These are phyloP conservation scores for Harpagoxenus sublaevis DNA, from an alignment of 2,888 invertebrate genomes.

Conservation along the genomic window DNA sequence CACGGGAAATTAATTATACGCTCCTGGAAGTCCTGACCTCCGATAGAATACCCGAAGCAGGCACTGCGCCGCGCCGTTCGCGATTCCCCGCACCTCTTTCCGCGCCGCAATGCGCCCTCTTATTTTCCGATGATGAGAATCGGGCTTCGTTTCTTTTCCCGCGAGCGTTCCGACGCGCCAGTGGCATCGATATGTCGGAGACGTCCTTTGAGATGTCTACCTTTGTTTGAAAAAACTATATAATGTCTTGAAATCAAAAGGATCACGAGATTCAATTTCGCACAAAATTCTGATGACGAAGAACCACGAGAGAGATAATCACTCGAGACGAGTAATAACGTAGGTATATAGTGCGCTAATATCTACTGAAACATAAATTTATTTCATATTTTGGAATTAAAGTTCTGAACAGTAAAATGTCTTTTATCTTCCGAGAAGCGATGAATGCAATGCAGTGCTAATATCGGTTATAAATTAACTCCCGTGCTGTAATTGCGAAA, in stretches of 20 bases:
- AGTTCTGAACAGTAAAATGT: background rate
- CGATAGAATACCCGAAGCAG: slow-evolving; percentile 66
- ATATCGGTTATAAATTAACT: slow-evolving; percentile 36
- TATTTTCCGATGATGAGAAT: slow-evolving; percentile 58
- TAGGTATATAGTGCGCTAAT: background rate
- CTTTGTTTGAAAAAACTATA: slow-evolving; percentile 5
- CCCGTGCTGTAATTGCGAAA: slow-evolving; percentile 31
- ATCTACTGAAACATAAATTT: background rate
- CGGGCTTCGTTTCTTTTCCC: slow-evolving; percentile 52
- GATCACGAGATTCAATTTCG: background rate
- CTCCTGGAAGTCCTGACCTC: slow-evolving; percentile 82
- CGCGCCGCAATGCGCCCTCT: slow-evolving; percentile 18
- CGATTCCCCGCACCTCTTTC: slow-evolving; percentile 36
- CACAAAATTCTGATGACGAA: background rate
- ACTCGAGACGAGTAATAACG: background rate
- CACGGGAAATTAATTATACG: slow-evolving; percentile 86
- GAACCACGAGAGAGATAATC: background rate
- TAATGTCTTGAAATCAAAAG: slow-evolving; percentile 18
- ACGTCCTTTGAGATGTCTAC: slow-evolving; percentile 48
- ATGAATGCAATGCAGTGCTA: background rate
- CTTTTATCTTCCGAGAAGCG: background rate
- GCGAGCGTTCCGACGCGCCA: slow-evolving; percentile 1
- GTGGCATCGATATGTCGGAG: slow-evolving; percentile 42
- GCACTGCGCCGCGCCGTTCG: slow-evolving; percentile 45
- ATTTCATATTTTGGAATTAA: background rate